Base-by-base conservation (phyloP, 2,888 invertebrate species). In the Epinotia brunnichana region DNA sequence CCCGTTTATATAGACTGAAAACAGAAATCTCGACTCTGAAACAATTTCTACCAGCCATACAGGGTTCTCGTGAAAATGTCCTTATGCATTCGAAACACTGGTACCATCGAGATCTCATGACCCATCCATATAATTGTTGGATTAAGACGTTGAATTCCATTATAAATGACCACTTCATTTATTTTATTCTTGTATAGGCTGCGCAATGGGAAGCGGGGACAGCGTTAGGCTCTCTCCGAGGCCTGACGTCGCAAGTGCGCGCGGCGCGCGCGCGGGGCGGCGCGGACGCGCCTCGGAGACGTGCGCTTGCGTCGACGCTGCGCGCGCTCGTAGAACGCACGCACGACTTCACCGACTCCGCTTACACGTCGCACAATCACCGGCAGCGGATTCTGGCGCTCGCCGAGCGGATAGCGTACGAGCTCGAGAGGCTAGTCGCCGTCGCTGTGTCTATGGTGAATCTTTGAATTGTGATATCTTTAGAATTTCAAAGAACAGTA, bases 321-420 rank as follows among this genome's bases (percentile, higher is more conserved):
- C 98, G 99, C 82, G 96, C 97, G 77, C 96, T 98, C 74, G 95
- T 98, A 76, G 99, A 99, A 92, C 96, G 98, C 85, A 98, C 98
- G 76, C 97, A 98, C 94, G 99, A 99, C 94, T 99, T 99, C 92
- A 99, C 99, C 68, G 99, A 99, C 94, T 99, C 99, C 78, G 99
- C 99, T 77, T 99, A 99, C 92, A 99, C 99, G 76, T 97, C 97
- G 80, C 99, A 99, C 91, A 98, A 98, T 86, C 98, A 99, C 91
- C 95, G 99, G 76, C 98, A 99, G 92, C 97, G 98, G 86, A 99
- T 99, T 85, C 94, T 99, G 75, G 95, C 98, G 83, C 94, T 96
- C 68, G 96, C 98, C 85, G 98, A 99, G 88, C 95, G 97, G 83
- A 96, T 98, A 84, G 97, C 97, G 84, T 95, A 97, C 83, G 98